Base-by-base conservation (phyloP, 2,797 vertebrate species). In the Thaleichthys pacificus region DNA sequence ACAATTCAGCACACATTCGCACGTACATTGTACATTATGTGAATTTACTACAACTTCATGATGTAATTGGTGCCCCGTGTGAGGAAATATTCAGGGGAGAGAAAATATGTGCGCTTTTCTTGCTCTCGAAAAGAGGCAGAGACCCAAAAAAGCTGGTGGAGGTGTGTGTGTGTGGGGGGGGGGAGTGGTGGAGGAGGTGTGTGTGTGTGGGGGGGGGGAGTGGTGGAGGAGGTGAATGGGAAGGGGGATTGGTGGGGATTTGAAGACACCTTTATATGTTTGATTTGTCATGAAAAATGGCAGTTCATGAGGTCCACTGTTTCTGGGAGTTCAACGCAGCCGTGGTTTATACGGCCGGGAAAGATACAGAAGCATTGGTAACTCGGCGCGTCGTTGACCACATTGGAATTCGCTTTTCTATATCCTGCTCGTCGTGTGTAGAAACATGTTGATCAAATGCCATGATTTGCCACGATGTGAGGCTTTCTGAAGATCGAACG, bases 31-130 rank as follows among this genome's bases (percentile, higher is more conserved):
- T 82, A 81, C 69, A 80, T 51, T 24, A 66, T 75, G 75, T 81
- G 49, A 82, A 68, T 85, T 80, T 77, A 85, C 77, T 80, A 78
- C 68, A 77, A 79, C 67, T 79, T 72, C 68, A 72, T 67, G 73
- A 74, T 63, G 68, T 68, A 66, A 77, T 83, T 69, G 54, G 77
- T 71, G 75, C 68, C 80, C 73, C 65, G 15, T 68, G 69, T 42
- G 68, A 73, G 47, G 22, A 67, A n/a, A 32, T 61, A 21, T 12
- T 21, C 61, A 56, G 35, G 47, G 15, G 9, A 51, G 15, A 51
- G 67, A 63, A 28, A 60, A 61, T 66, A 49, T 49, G 54, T 77
- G 63, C 42, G 32, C 56, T 58, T 64, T 62, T 68, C 51, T 65
- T 56, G 26, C 56, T 72, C 51, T 72, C 58, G n/a, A 57, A 75